These are phyloP conservation scores for Crotalus tigris DNA, from an alignment of 2,113 vertebrate species.

Conservation along the genomic window DNA sequence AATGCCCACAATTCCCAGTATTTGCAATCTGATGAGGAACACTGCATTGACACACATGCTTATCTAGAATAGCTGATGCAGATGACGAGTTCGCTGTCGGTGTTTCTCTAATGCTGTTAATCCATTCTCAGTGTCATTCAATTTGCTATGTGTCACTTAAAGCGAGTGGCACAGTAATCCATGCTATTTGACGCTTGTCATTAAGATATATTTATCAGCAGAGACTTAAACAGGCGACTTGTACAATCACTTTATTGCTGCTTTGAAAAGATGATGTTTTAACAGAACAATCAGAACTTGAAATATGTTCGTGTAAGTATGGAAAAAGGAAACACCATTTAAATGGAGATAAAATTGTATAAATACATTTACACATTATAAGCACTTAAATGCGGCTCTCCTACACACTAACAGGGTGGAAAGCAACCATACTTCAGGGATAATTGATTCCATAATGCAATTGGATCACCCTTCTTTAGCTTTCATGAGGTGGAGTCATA, in stretches of 20 bases:
- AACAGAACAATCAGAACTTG: background rate
- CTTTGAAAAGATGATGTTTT: background rate
- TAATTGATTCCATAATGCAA: background rate
- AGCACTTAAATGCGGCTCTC: background rate
- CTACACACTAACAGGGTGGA: background rate
- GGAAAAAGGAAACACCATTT: background rate
- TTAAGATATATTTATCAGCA: background rate
- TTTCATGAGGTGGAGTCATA: background rate
- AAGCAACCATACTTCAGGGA: background rate
- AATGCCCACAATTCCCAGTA: conserved; percentile 33
- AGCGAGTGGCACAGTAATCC: background rate
- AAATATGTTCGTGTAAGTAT: background rate
- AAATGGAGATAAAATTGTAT: conserved; percentile 11
- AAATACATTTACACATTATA: background rate
- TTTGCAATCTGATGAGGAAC: background rate
- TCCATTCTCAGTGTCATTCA: conserved; percentile 12
- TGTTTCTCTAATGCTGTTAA: background rate
- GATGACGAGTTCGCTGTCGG: accelerated
- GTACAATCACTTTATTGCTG: background rate
- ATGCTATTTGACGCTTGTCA: background rate
- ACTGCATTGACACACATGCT: background rate
- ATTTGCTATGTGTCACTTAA: conserved; percentile 1
- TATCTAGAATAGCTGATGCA: background rate
- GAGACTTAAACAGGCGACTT: background rate
- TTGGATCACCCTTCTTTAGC: background rate